Evolutionary conservation across 2,888 invertebrate genomes (phyloP).

Genomic region (Cheilosia impressa): DNA sequence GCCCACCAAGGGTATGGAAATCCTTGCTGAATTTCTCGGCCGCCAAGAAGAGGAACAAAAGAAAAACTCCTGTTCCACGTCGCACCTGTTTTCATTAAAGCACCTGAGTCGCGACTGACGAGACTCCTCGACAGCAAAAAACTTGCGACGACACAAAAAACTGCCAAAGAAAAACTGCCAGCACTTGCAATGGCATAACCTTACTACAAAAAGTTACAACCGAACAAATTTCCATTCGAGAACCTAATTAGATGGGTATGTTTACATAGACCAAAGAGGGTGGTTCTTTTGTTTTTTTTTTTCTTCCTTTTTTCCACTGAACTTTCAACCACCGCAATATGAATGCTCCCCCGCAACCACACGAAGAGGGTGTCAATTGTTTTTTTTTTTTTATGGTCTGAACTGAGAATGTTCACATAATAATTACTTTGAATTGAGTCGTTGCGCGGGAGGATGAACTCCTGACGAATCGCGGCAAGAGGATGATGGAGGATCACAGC

Average conservation of each 20-base stretch:
- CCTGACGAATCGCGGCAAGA: constrained; percentile 73
- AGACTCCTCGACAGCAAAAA: constrained; percentile 79
- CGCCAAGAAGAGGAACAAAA: constrained; percentile 73
- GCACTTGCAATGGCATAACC: constrained; percentile 67
- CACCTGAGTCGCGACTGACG: constrained; percentile 83
- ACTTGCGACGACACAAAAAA: constrained; percentile 74
- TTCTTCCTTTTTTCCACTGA: constrained; percentile 29
- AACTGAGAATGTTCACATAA: constrained; percentile 67
- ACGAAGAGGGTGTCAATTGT: constrained; percentile 72
- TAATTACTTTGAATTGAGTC: constrained; percentile 60
- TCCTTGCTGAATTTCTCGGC: constrained; percentile 66
- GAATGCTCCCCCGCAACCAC: constrained; percentile 39
- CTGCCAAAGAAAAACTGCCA: constrained; percentile 72
- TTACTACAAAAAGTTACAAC: constrained; percentile 69
- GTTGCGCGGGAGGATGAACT: constrained; percentile 72
- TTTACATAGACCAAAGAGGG: constrained; percentile 70
- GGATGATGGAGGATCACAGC: constrained; percentile 69
- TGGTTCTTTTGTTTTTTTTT: constrained; percentile 39
- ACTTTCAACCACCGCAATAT: constrained; percentile 64
- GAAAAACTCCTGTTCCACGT: constrained; percentile 74
- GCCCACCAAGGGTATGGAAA: constrained; percentile 52
- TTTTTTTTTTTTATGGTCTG: constrained; percentile 55
- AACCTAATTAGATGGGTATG: constrained; percentile 75
- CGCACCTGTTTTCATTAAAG: constrained; percentile 82
- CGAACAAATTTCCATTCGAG: constrained; percentile 74